Base-by-base conservation (phyloP, 2,888 invertebrate species). In the Leptopilina drosophilae region DNA sequence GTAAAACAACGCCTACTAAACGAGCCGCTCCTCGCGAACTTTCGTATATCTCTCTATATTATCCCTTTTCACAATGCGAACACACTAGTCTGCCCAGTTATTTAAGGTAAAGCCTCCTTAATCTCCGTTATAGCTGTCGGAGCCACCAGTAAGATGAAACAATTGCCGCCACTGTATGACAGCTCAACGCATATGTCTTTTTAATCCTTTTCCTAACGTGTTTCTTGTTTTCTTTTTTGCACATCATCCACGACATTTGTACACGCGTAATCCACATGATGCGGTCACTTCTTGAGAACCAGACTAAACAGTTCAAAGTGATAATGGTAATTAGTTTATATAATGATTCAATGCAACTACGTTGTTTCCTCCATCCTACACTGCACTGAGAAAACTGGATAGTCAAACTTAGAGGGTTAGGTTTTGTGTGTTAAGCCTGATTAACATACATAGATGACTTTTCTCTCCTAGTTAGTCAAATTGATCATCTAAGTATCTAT, bases 91-190 rank as follows among this genome's bases (percentile, higher is more conserved):
- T 84, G 83, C 80, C 11, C 84, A 80, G 82, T 84, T 84, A 82
- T 80, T 81, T 82, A 79, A 82, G 81, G 78, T 81, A 80, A 80
- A 82, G 73, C 81, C 81, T 64, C 80, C 82, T 81, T 82, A 81
- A 82, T 82, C 82, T 81, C 73, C 78, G 69, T 77, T 56, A 62
- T 62, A 76, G 78, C 82, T 81, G 82, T 82, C 82, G 78, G 42
- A 82, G 81, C 78, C 80, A 80, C 81, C 82, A 81, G 80, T 77
- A 53, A 77, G 81, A 81, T 83, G 81, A 82, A 82, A 83, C 82
- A 83, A 83, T 83, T 82, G 78, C 80, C 79, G 78, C 80, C 65
- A 79, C 66, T 77, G 67, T 79, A 66, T 75, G 67, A 66, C 76
- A 49, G 78, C 59, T 78, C 69, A 73, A 62, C 75, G 42, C 77